Base-by-base conservation (phyloP, 92 coral and sea anemone species). In the Actinernus sp. region DNA sequence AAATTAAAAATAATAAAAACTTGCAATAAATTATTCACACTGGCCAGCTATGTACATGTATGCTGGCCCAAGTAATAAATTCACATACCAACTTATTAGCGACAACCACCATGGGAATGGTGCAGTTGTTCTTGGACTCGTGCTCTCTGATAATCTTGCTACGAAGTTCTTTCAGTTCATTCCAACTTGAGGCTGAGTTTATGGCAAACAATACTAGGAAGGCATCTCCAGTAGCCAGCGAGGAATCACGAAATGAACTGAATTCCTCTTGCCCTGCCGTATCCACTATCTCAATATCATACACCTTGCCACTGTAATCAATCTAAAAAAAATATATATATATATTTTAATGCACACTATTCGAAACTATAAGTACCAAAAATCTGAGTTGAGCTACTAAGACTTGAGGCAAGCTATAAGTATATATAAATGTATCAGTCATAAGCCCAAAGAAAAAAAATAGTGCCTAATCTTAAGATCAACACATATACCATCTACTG, bases 201-300 rank as follows among this genome's bases (percentile, higher is more conserved):
- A 94, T 82, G 26, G 98, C 98, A 80, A 94, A 94, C 62, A 94
- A 63, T 16, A 91, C 93, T 8, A 94, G 79, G 63, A 94, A 94
- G 0, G 98, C 98, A 61, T 94, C 98, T n/a, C 98, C 98, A 2
- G 98, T 87, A 12, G 98, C 95, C 7, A 94, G 90, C 0, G 98
- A 94, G 7, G 98, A 94, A 47, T 94, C 98, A 29, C 98, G 91
- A 60, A 94, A 94, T 11, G 98, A 94, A 22, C 95, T 91, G 68
- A 83, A 94, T 76, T 94, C 98, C 57, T 94, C 98, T 74, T 94
- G 98, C 0, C 98, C 98, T 0, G 98, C 98, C 11, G 98, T 94
- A 61, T 94, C 98, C 0, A 94, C 97, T 74, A 94, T 91, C 74
- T 94, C 98, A 43, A 94, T 92, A 48, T 94, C 93, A 60, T 94